Evolutionary conservation across 1,140 invertebrate species (phyloP).

Genomic region (Trichonephila inaurata): DNA sequence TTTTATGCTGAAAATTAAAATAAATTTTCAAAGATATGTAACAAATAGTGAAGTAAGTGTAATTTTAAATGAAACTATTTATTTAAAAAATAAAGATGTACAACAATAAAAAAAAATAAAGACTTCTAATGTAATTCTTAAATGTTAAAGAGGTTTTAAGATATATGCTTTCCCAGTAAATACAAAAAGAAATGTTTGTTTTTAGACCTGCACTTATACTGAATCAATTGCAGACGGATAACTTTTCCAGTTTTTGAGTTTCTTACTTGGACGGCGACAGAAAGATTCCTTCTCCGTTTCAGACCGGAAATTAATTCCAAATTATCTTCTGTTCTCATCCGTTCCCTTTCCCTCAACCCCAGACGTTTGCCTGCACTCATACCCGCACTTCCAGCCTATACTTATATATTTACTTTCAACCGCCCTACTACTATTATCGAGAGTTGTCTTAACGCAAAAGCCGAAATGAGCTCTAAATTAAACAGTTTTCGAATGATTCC

Average conservation of each 20-base stretch:
- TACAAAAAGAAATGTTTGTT: no score
- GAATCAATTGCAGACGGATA: background rate
- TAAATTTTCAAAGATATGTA: no score
- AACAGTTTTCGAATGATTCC: background rate
- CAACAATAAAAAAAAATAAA: no score
- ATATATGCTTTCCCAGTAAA: no score
- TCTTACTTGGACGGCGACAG: background rate
- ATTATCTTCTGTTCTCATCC: slow-evolving; percentile 1
- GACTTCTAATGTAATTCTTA: no score
- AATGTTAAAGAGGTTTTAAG: no score
- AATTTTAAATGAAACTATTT: no score
- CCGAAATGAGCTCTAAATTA: background rate
- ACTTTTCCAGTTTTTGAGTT: background rate
- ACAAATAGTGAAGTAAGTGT: no score
- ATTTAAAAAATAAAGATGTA: no score
- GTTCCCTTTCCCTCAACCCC: background rate
- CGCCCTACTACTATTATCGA: background rate
- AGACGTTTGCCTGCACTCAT: background rate
- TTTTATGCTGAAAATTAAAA: no score
- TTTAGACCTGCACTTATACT: no score
- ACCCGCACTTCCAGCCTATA: background rate
- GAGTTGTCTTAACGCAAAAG: background rate
- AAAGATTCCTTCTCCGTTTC: background rate
- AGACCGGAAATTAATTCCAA: slow-evolving; percentile 18
- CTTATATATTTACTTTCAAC: no score